Conservation (phyloP, 2,113 vertebrate species). For the Eupsittula cactorum region DNA sequence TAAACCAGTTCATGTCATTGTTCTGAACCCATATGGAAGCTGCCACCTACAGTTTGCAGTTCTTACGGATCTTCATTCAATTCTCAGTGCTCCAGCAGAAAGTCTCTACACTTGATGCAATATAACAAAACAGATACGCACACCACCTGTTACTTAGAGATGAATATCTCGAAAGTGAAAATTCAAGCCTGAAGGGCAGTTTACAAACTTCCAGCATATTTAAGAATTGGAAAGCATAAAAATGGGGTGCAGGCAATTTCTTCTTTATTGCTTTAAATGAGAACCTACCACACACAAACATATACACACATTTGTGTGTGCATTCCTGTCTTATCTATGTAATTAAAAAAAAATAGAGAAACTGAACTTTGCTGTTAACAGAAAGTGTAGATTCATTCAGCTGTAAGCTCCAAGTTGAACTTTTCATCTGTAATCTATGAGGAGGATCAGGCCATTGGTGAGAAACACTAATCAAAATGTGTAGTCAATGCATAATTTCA, state of each 20-base stretch:
- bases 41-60: background rate
- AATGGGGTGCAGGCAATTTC: background rate
- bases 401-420: background rate
- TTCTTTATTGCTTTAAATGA: background rate
- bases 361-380: background rate
- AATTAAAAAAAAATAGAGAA: background rate
- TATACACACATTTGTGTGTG: rapidly evolving
- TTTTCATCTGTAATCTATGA: background rate
- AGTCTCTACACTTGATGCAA: background rate
- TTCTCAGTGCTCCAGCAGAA: background rate
- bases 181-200: background rate
- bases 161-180: background rate
- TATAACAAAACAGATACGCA: background rate
- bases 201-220: background rate
- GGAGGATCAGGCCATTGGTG: background rate
- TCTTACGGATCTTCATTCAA: background rate
- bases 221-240: background rate
- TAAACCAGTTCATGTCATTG: background rate
- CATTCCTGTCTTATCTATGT: background rate
- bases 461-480: background rate
- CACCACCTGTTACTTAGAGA: background rate
- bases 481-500: background rate
- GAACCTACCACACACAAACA: background rate
- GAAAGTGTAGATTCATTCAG: background rate
- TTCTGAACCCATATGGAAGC: background rate